phyloP scores from a whole-genome alignment of 30 jellyfish, hydroid and myxozoan genomes.

The Aurelia aurita region DNA sequence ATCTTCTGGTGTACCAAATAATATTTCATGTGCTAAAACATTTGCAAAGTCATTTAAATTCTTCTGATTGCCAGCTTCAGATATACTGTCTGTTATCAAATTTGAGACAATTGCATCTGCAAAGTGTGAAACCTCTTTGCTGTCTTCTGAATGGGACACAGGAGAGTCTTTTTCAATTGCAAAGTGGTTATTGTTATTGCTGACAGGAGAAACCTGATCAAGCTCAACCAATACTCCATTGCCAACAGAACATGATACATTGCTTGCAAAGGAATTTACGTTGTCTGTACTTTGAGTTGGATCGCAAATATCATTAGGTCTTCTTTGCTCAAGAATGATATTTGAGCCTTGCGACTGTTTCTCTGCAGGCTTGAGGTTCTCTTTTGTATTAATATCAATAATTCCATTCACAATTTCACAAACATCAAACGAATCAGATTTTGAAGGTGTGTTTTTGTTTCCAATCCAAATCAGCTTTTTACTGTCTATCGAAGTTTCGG shows the following conservation, averaged over 20 bases:
- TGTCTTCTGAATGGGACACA: too few relatives aligned
- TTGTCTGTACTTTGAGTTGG: neutral
- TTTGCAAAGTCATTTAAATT: slow-evolving; percentile 5
- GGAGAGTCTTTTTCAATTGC: too few relatives aligned
- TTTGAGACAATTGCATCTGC: too few relatives aligned
- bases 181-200: too few relatives aligned
- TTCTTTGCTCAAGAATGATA: too few relatives aligned
- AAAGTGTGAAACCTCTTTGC: too few relatives aligned
- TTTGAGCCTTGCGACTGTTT: too few relatives aligned
- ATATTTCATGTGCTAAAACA: slow-evolving; percentile 10
- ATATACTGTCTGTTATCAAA: too few relatives aligned
- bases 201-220: neutral
- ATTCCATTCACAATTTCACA: neutral
- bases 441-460: neutral
- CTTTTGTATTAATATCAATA: neutral
- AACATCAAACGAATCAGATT: slow-evolving; percentile 1
- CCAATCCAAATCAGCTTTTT: neutral
- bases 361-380: too few relatives aligned
- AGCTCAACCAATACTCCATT: neutral
- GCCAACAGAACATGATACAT: slow-evolving; percentile 1
- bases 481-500: slow-evolving; percentile 2
- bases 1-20: too few relatives aligned
- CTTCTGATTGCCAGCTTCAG: too few relatives aligned
- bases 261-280: slow-evolving; percentile 33
- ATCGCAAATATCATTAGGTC: slow-evolving; percentile 7